Conservation (phyloP, 2,113 vertebrate genomes). For the Onychostruthus taczanowskii region DNA sequence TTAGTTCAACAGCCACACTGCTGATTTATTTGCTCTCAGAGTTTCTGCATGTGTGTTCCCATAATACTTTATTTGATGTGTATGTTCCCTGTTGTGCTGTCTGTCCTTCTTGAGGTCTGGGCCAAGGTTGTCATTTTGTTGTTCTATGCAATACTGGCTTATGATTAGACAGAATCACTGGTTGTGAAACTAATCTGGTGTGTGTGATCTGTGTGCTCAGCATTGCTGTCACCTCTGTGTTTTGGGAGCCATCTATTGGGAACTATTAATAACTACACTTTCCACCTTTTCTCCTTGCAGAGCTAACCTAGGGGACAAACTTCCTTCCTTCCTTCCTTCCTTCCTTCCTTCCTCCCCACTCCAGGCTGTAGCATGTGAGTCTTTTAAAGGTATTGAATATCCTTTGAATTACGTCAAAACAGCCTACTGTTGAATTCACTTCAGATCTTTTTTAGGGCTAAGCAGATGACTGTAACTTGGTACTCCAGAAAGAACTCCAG, state of each 20-base stretch:
- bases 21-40: neutral
- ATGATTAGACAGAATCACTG: neutral
- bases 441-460: neutral
- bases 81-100: neutral
- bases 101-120: neutral
- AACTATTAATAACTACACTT: neutral
- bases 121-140: neutral
- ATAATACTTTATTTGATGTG: neutral
- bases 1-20: neutral
- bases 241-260: neutral
- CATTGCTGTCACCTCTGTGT: neutral
- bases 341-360: neutral
- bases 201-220: neutral
- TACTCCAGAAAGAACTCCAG: neutral
- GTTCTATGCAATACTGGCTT: neutral
- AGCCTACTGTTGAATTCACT: neutral
- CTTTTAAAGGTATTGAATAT: neutral
- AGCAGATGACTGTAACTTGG: neutral
- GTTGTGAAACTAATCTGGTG: neutral
- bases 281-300: neutral
- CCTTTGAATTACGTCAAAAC: neutral
- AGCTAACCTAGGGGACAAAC: neutral
- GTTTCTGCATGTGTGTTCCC: neutral
- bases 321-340: neutral
- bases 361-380: accelerated